Evolutionary conservation across 2,888 invertebrate species (phyloP), one percentile per base, ranked within the genome.

Genomic region (Axea sp.): DNA sequence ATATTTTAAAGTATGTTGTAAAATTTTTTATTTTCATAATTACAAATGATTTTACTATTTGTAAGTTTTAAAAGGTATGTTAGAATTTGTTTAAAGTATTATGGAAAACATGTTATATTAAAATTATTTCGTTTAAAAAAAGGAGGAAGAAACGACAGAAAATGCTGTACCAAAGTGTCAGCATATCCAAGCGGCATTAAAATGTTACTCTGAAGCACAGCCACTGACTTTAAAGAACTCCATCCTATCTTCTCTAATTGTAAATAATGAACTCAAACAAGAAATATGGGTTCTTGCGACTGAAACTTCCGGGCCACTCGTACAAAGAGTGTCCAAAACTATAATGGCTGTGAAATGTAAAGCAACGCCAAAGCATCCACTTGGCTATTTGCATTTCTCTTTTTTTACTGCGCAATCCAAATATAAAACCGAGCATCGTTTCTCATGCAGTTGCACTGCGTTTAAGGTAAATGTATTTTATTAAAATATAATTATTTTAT

Each of bases 291-390:
- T 90, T 11, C 82, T 92, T 64, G 90, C 91, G 1, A 90, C 90
- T 4, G 91, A 92, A 81, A 90, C 91, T 1, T 90, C 91, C 2
- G 89, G 89, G 3, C 92, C 92, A 0, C 84, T 93, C 9, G 93
- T 93, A 1, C 93, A 94, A 84, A 88, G 92, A 76, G 91, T 93
- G 15, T 92, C 93, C 0, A 92, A 92, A 82, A 91, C 90, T 80
- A 91, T 92, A 24, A 91, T 93, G 91, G 93, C 91, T 41, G 92
- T 93, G 0, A 92, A 92, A 82, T 93, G 93, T 82, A 91, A 91
- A 84, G 90, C 90, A 4, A 91, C 90, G 49, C 89, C 90, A 0
- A 91, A 91, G 75, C 91, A 93, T 82, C 93, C 93, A 0, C 88
- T 93, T 12, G 93, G 93, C 5, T 93, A 92, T 83, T 87, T 93